Evolutionary conservation across 1,140 invertebrate genomes (phyloP).

Genomic region (Scaptomyza hsui): DNA sequence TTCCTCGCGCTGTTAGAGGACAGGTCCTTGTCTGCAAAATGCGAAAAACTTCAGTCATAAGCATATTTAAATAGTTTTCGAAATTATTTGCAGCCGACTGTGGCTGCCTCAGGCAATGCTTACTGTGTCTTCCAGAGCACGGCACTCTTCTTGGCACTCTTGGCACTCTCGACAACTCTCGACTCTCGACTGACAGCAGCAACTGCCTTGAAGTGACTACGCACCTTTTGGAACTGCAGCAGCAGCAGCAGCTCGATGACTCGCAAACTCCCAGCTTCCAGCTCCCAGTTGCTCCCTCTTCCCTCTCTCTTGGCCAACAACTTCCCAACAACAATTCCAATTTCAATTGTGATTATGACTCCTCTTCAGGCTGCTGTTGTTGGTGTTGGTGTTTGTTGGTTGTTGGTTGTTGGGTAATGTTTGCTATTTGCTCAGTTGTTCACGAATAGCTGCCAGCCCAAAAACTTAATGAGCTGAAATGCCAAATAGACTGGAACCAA

Average conservation of each 20-base stretch:
- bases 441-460: constrained; percentile 83
- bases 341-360: constrained; percentile 29
- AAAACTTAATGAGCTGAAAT: constrained; percentile 83
- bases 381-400: constrained; percentile 36
- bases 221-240: constrained; percentile 50
- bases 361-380: not conserved
- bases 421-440: constrained; percentile 77
- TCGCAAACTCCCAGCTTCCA: constrained; percentile 2
- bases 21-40: constrained; percentile 19
- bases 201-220: constrained; percentile 62
- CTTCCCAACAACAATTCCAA: constrained; percentile 24
- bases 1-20: not conserved
- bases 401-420: constrained; percentile 10
- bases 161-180: constrained; percentile 1
- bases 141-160: constrained; percentile 24
- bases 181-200: constrained; percentile 41
- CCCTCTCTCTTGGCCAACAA: not conserved
- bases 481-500: constrained; percentile 83
- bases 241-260: constrained; percentile 9
- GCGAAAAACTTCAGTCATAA: constrained; percentile 51
- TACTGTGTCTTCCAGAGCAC: not conserved
- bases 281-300: constrained; percentile 3
- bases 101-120: not conserved
- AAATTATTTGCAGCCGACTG: constrained; percentile 32
- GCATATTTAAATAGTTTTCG: constrained; percentile 65